Base-by-base conservation (phyloP, 2,113 vertebrate genomes). In the Fulmarus glacialis region DNA sequence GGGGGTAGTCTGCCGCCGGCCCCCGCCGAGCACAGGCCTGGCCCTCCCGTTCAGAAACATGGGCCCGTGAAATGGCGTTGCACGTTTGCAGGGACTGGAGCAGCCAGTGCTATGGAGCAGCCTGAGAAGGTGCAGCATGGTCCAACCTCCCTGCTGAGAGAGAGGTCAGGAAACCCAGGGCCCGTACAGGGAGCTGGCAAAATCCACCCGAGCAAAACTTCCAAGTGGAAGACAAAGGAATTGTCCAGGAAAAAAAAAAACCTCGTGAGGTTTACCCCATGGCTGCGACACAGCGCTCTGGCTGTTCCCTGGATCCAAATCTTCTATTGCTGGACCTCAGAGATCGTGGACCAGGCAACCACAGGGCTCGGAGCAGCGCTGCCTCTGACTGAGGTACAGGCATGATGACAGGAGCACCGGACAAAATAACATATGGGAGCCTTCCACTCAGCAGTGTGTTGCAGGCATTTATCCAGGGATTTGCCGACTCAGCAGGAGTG, bases 51-150 rank as follows among this genome's bases (percentile, higher is more conserved):
- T 30, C 77, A 16, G 52, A 67, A 32, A 36, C 3, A 11, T 0
- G 3, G n/a, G n/a, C 38, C 42, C 1, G 0, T 15, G 53, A 47
- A 36, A 56, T 1, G 3, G 53, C 0, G 0, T 17, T 29, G 66
- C 32, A n/a, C 53, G 3, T 11, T 40, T 64, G 67, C 38, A 11
- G 62, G 15, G 60, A 8, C 63, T 6, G 42, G 62, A 40, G 68
- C 34, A 47, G 68, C 15, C 59, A 7, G 24, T 4, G 59, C 58
- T 15, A 2, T 1, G 47, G 30, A 72, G 58, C 75, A 70, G 66
- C 58, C 40, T 12, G 43, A 8, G 59, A 82, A 74, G 42, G 12
- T 12, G 14, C 56, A 38, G 9, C 9, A 4, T 6, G 36, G 50
- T 21, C 45, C 72, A n/a, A 5, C 9, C 27, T 45, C 23, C 20